Evolutionary conservation across 2,888 invertebrate species (phyloP).

Genomic region (Xestoiulus laeticollis): DNA sequence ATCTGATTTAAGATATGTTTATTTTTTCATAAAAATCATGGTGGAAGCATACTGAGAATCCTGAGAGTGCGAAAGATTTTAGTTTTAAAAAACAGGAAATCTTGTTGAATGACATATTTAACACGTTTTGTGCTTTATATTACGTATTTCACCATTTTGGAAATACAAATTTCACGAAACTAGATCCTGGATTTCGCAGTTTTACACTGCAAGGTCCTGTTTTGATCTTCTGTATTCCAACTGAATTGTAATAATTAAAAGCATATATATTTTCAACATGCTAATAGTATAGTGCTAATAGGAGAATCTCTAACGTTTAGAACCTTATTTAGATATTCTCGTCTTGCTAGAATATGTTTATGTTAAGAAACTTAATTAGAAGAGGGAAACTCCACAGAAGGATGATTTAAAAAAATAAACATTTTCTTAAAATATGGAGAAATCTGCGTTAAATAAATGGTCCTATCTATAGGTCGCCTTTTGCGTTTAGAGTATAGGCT

Average conservation of each 20-base stretch:
- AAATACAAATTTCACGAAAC: no score
- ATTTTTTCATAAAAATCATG: not conserved
- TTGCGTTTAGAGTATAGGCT: not conserved
- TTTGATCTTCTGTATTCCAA: no score
- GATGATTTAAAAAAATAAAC: conserved; percentile 29
- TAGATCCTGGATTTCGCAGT: no score
- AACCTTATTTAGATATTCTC: not conserved
- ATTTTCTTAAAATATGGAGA: conserved; percentile 6
- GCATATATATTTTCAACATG: no score
- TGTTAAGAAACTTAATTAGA: conserved; percentile 9
- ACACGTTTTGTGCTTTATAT: not conserved
- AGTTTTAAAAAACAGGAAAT: not conserved
- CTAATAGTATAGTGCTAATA: no score
- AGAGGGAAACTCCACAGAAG: not conserved
- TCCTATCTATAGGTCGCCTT: not conserved
- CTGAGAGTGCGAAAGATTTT: not conserved
- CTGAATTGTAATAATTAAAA: no score
- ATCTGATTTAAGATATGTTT: not conserved
- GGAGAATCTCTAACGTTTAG: not conserved
- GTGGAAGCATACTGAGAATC: not conserved
- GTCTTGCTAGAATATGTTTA: not conserved
- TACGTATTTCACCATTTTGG: no score
- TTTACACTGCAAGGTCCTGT: no score
- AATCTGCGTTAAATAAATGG: not conserved
- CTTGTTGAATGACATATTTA: not conserved